phyloP scores from a whole-genome alignment of 2,797 vertebrate species.

The Arnoldichthys spilopterus region DNA sequence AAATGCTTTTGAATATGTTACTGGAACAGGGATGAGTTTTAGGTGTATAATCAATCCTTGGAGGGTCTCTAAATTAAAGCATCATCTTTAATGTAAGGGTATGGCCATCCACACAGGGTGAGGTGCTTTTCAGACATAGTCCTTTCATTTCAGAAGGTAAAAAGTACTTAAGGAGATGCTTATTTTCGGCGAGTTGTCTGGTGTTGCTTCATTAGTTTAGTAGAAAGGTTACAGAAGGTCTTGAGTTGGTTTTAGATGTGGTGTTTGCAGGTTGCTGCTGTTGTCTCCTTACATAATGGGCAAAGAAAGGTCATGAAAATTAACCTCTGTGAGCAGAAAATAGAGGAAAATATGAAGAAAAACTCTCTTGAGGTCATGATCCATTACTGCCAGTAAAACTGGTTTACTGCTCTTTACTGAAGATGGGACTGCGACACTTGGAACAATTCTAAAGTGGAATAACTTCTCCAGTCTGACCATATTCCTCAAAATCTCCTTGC shows the following conservation, averaged over 20 bases:
- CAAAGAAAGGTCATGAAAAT: neutral
- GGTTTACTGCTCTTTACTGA: neutral
- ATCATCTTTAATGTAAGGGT: neutral
- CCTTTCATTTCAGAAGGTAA: neutral
- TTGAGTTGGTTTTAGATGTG: neutral
- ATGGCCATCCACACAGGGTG: neutral
- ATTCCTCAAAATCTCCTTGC: too few relatives aligned
- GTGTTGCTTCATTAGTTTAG: neutral
- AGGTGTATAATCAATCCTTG: too few relatives aligned
- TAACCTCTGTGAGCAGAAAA: neutral
- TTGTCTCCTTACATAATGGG: neutral
- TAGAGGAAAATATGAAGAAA: neutral
- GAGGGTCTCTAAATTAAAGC: too few relatives aligned
- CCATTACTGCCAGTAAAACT: neutral
- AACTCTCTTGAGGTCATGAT: neutral
- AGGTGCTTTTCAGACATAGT: neutral
- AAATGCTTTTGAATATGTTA: too few relatives aligned
- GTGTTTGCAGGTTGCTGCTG: neutral
- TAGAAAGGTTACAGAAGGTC: neutral
- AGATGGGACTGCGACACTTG: neutral
- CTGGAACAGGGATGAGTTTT: too few relatives aligned
- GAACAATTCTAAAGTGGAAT: neutral
- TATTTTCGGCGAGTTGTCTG: neutral
- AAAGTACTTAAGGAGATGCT: neutral
- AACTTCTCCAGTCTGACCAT: too few relatives aligned